Evolutionary conservation across 2,888 invertebrate genomes (phyloP).

Genomic region (Orchesellides sinensis): DNA sequence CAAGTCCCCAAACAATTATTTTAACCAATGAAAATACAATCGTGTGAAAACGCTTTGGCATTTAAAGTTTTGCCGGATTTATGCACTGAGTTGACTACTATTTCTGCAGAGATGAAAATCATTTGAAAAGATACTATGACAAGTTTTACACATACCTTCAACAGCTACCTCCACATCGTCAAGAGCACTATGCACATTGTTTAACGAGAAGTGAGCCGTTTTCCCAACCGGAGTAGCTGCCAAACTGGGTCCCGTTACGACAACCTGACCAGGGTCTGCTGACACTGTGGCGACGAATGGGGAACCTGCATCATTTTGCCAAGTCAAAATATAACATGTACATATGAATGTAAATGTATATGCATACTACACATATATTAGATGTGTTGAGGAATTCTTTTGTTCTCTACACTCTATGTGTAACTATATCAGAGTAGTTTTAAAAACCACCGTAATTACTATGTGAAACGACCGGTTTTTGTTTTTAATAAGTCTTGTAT

Average conservation of each 20-base stretch:
- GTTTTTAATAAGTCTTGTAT: too few species aligned
- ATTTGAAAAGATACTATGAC: background rate
- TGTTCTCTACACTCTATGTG: too few species aligned
- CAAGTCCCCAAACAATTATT: background rate
- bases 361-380: too few species aligned
- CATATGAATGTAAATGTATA: too few species aligned
- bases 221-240: conserved; percentile 79
- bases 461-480: conserved; percentile 42
- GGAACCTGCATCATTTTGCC: conserved; percentile 84
- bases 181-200: conserved; percentile 85
- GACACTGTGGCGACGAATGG: conserved; percentile 91
- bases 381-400: too few species aligned
- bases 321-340: too few species aligned
- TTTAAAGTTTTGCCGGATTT: conserved; percentile 15
- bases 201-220: conserved; percentile 79
- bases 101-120: background rate
- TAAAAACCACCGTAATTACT: conserved; percentile 49
- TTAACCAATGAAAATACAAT: background rate
- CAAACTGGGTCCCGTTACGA: conserved; percentile 82
- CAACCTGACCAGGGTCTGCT: conserved; percentile 80
- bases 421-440: too few species aligned
- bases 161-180: conserved; percentile 97
- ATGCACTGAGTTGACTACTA: background rate
- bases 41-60: conserved; percentile 33
- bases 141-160: conserved; percentile 84